These are phyloP conservation scores for Halyomorpha halys DNA, from an alignment of 1,140 invertebrate genomes.

Conservation along the genomic window DNA sequence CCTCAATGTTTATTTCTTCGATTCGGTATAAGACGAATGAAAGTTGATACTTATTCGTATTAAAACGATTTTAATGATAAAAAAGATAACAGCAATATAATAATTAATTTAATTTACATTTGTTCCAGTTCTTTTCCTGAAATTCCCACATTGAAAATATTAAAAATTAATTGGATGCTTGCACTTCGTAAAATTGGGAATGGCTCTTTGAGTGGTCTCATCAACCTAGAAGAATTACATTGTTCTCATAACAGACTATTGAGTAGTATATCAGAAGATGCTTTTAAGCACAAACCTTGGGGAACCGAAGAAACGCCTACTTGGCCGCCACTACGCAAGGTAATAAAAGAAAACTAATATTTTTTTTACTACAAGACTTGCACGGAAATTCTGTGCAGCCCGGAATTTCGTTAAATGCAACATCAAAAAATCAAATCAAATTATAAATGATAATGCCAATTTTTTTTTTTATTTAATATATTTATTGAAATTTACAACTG, in stretches of 20 bases:
- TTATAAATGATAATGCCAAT: no score
- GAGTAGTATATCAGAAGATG: conserved; percentile 1
- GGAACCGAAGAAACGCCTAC: conserved; percentile 1
- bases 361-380: no score
- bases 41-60: no score
- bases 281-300: neutral
- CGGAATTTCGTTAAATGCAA: no score
- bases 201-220: conserved; percentile 9
- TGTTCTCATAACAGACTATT: conserved; percentile 12
- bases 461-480: no score
- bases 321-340: conserved; percentile 11
- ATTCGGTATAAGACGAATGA: neutral
- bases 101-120: neutral
- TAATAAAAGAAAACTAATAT: no score
- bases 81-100: neutral
- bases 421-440: no score
- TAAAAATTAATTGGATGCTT: conserved; percentile 19
- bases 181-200: conserved; percentile 7
- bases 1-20: neutral
- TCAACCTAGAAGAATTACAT: conserved; percentile 4
- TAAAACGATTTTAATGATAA: neutral
- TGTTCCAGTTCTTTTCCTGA: conserved; percentile 11
- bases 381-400: no score
- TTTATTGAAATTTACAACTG: no score
- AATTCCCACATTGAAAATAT: conserved; percentile 6